Conservation (phyloP, 2,113 vertebrate species). For the Capra hircus region DNA sequence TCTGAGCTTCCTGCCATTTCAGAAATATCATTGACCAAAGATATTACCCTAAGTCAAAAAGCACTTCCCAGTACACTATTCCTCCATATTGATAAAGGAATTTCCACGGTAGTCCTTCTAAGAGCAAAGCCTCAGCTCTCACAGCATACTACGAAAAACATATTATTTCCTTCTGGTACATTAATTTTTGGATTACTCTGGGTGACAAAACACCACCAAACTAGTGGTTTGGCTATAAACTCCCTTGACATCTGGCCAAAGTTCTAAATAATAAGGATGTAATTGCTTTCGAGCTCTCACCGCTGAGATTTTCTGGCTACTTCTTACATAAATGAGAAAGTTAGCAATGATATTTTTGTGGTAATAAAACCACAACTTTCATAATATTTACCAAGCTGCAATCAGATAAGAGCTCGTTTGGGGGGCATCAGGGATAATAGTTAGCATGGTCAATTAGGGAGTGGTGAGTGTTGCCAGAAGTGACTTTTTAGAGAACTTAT, state of each 20-base stretch:
- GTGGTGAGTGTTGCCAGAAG: not conserved
- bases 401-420: constrained; percentile 52
- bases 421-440: not conserved
- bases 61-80: not conserved
- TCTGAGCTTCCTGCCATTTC: not conserved
- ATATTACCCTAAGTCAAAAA: not conserved
- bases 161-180: constrained; percentile 66
- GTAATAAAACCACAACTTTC: constrained; percentile 26
- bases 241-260: constrained; percentile 64
- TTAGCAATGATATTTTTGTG: constrained; percentile 34
- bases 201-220: constrained; percentile 58
- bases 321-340: not conserved
- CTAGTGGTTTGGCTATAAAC: constrained; percentile 62
- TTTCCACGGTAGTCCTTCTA: not conserved
- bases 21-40: not conserved
- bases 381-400: constrained; percentile 56
- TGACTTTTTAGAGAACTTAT: not conserved
- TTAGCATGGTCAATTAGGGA: not conserved
- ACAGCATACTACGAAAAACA: constrained; percentile 34
- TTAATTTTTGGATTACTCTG: constrained; percentile 67
- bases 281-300: constrained; percentile 38
- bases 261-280: constrained; percentile 36
- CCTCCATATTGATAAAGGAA: not conserved
- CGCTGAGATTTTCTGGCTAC: constrained; percentile 45
- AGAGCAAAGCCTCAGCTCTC: not conserved